Base-by-base conservation (phyloP, 2,113 vertebrate genomes). In the Gobio gobio region DNA sequence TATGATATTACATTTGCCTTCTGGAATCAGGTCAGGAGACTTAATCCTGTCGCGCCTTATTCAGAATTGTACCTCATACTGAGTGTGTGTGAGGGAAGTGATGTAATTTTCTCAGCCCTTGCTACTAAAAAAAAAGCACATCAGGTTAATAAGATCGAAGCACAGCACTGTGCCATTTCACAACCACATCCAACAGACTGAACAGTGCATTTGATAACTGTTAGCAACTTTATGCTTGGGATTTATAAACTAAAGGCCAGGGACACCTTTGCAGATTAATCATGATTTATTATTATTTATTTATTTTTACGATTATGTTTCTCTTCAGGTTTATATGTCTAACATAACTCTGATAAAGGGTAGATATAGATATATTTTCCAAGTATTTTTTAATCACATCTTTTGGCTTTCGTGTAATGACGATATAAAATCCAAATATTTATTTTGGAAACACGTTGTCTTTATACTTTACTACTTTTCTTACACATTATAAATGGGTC, bases 1-100 rank as follows among this genome's bases (percentile, higher is more conserved):
- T 93, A 89, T 91, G 82, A 91, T 93, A 92, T 92, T 93, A 90
- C 86, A 90, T 91, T 92, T 92, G 88, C 82, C 84, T 84, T 85
- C 58, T 63, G 83, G 73, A 94, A 93, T 92, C 86, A 92, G 93
- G 93, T 94, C 94, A 94, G 61, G 47, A 54, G 51, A 56, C 77
- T 89, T 93, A 89, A 92, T 93, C 92, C 87, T 40, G 9, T 43
- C 26, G 4, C 3, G 10, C 66, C 16, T 72, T 56, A 58, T 72
- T 56, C 66, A 26, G 1, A 83, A 72, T 83, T 56, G n/a, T 72
- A 72, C 22, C 66, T 85, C 33, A 14, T 45, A 10, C 75, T 63
- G 74, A 13, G 16, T 16, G 81, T 9, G 20, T 13, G 8, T 18
- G 2, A 22, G 33, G 51, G 26, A 73, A 10, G 10, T 45, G 29